Conservation (phyloP, 2,888 invertebrate species). For the Isotomurus palustris region DNA sequence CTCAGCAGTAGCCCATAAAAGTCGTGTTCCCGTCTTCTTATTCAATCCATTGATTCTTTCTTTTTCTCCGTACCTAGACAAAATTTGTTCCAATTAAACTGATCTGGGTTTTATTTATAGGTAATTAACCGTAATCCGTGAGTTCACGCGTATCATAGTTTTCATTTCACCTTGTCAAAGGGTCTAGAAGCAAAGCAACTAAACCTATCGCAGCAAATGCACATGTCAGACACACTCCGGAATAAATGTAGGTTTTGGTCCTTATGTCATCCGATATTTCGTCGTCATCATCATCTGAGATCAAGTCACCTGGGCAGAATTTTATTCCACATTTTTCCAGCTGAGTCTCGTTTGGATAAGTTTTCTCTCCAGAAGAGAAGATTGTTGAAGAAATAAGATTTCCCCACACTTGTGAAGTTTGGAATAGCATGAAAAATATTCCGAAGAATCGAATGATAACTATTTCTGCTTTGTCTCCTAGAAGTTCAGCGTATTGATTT, state of each 20-base stretch:
- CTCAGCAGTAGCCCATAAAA: constrained; percentile 80
- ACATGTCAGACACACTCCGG: constrained; percentile 81
- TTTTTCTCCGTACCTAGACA: constrained; percentile 15
- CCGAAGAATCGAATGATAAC: constrained; percentile 96
- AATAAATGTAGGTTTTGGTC: constrained; percentile 80
- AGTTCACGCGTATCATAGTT: background rate
- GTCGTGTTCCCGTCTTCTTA: constrained; percentile 49
- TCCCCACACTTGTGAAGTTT: constrained; percentile 89
- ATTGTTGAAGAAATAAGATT: constrained; percentile 88
- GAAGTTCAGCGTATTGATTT: constrained; percentile 80
- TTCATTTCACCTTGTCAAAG: constrained; percentile 68
- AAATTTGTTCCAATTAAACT: background rate
- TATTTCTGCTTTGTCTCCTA: constrained; percentile 79
- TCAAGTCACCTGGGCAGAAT: constrained; percentile 59
- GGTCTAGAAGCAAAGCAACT: constrained; percentile 83
- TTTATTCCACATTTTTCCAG: constrained; percentile 65
- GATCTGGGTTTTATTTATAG: background rate
- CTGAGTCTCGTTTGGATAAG: constrained; percentile 14
- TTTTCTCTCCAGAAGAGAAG: constrained; percentile 62
- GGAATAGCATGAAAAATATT: constrained; percentile 89
- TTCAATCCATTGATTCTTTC: constrained; percentile 11
- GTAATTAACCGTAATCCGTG: background rate
- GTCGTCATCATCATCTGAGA: constrained; percentile 53
- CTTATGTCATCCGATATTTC: constrained; percentile 73
- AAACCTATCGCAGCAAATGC: constrained; percentile 79